A percentile compares a stretch with the other conserved stretches of the same genome.
Conservation (phyloP, 2,113 vertebrate species). For the Ciconia stormi region DNA sequence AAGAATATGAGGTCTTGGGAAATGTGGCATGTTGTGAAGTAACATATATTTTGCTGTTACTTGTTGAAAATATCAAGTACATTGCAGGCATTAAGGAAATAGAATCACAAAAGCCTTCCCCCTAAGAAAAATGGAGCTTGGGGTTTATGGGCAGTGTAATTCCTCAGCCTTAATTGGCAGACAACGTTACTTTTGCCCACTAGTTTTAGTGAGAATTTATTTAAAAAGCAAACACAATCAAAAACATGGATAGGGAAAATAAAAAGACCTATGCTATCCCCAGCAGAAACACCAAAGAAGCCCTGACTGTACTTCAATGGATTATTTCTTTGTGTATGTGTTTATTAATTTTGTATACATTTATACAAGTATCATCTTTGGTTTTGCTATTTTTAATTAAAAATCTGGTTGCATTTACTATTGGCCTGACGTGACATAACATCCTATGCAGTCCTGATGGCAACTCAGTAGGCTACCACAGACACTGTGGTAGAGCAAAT, state of each 20-base stretch:
- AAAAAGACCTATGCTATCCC: neutral
- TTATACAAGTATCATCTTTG: neutral
- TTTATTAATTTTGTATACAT: neutral
- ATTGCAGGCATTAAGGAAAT: neutral
- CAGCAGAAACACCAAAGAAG: neutral
- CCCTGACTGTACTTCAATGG: neutral
- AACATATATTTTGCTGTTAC: neutral
- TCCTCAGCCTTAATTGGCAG: neutral
- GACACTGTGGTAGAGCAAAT: constrained; percentile 12
- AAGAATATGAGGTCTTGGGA: neutral
- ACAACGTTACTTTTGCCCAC: neutral
- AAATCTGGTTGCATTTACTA: constrained; percentile 30
- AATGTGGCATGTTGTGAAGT: neutral
- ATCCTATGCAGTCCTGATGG: constrained; percentile 46
- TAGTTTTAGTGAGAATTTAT: neutral
- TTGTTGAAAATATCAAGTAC: neutral
- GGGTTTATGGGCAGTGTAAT: neutral
- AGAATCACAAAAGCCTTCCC: neutral
- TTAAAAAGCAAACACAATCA: neutral
- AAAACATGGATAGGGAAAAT: neutral
- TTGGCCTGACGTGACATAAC: neutral
- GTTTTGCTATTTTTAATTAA: constrained; percentile 40
- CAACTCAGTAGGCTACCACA: constrained; percentile 39
- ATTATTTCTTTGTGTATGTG: neutral
- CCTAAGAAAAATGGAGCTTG: neutral